These are phyloP conservation scores for Meriones psammophilus DNA, from an alignment of 2,797 vertebrate genomes.

Conservation along the genomic window DNA sequence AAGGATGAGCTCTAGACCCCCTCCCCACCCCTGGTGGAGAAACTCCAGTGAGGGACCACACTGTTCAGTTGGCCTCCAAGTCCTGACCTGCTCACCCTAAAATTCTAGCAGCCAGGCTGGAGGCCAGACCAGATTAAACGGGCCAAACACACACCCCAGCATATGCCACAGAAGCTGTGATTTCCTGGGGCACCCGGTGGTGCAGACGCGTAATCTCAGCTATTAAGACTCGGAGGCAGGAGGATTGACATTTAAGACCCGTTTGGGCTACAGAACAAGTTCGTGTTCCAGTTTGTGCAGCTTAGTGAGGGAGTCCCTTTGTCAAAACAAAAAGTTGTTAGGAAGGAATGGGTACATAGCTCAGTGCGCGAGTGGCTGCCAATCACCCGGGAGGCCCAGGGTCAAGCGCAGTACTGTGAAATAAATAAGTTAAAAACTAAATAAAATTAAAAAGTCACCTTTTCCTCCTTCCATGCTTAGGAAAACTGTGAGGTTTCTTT, in stretches of 20 bases:
- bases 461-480: background rate
- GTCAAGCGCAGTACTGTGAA: background rate
- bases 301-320: too few relatives aligned
- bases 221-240: background rate
- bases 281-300: background rate
- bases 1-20: background rate
- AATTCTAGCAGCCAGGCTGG: background rate
- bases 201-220: background rate
- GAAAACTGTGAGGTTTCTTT: background rate
- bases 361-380: background rate
- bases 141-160: background rate
- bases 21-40: background rate
- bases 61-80: background rate
- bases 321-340: background rate
- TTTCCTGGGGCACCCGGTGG: background rate
- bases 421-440: background rate
- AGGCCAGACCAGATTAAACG: background rate
- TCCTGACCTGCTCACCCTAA: background rate
- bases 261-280: background rate
- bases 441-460: background rate
- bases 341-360: background rate
- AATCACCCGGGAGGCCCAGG: background rate
- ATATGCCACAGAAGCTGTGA: background rate
- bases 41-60: background rate
- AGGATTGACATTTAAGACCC: background rate